Evolutionary conservation across 2,113 vertebrate species (phyloP), one percentile per base, ranked within the genome.

Genomic region (Todiramphus chloris): DNA sequence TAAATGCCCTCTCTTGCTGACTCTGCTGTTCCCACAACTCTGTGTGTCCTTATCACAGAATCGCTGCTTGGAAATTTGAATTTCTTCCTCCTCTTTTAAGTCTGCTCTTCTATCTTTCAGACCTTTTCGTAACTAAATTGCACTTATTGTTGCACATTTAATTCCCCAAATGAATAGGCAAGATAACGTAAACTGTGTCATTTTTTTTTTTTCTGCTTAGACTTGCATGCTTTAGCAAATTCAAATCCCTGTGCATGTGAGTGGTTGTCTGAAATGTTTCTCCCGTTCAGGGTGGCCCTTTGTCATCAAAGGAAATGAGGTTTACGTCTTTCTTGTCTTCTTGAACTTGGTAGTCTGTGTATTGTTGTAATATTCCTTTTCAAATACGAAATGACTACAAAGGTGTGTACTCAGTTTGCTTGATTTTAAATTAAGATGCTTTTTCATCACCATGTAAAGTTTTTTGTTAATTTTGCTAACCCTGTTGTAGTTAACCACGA

Each of bases 181-280:
- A 76, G 75, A 63, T 96, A 94, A 73, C 58, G 56, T 75, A 85
- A 94, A 85, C 58, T 44, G 31, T 59, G 4, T 79, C 17, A 24
- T 83, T 92, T 92, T 83, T 94, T 94, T n/a, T n/a, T 87, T 96
- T 89, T 62, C 55, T 93, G 67, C 44, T 90, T 90, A 72, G 77
- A 58, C 81, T 84, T 43, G 48, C 51, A 19, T 72, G 37, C 70
- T 92, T 87, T 1, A 55, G 48, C 77, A 64, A 62, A 83, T 89
- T 94, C 70, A 91, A 91, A 76, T 89, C 60, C 48, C 35, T 81
- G 0, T 89, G 23, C 68, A 84, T 68, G 6, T 3, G 39, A 74
- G 31, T 56, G 56, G 37, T 81, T 89, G 62, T 87, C 80, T 89
- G 77, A 89, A 96, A 82, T 17, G 43, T 77, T 91, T 83, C 55